Percentiles rank a stretch among this genome's conserved stretches.
Evolutionary conservation across 1,140 invertebrate genomes (phyloP).

Genomic region (Cydia amplana): DNA sequence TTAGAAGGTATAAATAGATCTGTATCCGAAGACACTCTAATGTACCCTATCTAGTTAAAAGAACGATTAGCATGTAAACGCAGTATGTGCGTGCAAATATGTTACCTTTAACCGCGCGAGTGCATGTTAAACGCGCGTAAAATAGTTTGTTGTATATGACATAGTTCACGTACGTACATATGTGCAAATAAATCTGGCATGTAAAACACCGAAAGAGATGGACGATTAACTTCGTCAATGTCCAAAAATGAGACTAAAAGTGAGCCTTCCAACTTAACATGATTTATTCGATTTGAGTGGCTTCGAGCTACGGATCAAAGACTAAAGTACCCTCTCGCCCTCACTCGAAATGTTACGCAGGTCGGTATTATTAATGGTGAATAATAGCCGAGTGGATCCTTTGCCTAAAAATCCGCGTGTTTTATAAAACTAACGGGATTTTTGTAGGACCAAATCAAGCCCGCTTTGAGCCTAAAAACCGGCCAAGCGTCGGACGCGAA

Average conservation of each 20-base stretch:
- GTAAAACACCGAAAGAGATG: background rate
- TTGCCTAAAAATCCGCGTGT: background rate
- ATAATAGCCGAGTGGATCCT: slow-evolving; percentile 19
- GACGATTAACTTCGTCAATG: slow-evolving; percentile 16
- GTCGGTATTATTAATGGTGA: slow-evolving; percentile 25
- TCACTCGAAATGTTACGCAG: slow-evolving; percentile 25
- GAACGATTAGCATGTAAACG: background rate
- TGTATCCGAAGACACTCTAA: background rate
- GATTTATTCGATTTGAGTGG: slow-evolving; percentile 32
- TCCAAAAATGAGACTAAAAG: slow-evolving; percentile 32
- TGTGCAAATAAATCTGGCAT: background rate
- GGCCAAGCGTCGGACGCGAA: background rate
- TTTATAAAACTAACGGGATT: slow-evolving; percentile 28
- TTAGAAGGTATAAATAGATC: no score
- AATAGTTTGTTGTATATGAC: background rate
- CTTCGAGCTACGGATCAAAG: slow-evolving; percentile 23
- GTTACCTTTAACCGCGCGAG: background rate
- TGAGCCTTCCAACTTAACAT: slow-evolving; percentile 23
- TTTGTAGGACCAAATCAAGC: background rate
- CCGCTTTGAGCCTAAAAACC: background rate
- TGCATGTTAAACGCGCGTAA: background rate
- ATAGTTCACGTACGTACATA: background rate
- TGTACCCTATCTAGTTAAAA: background rate
- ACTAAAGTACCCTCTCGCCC: slow-evolving; percentile 23
- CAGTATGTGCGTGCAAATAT: background rate